phyloP scores from a whole-genome alignment of 2,113 vertebrate species.

The Lophura nycthemera region DNA sequence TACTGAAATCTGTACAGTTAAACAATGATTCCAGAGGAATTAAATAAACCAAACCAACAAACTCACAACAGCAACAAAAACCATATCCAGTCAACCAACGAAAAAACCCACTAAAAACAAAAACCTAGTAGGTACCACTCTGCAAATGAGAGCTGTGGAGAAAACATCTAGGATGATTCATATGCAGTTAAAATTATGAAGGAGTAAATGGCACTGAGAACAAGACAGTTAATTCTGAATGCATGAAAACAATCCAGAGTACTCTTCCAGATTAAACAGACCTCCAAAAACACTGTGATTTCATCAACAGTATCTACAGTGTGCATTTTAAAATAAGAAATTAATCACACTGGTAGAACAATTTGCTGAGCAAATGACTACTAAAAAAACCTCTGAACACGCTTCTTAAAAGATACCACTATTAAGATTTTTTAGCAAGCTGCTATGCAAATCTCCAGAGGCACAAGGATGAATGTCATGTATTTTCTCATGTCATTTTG shows the following conservation, averaged over 20 bases:
- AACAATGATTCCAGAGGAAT: background rate
- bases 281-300: background rate
- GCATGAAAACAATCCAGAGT: background rate
- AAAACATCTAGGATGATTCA: background rate
- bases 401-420: background rate
- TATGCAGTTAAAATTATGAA: background rate
- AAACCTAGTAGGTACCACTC: background rate
- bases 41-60: background rate
- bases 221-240: background rate
- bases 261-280: background rate
- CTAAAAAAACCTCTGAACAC: background rate
- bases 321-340: background rate
- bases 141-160: background rate
- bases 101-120: background rate
- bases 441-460: background rate
- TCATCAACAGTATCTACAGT: background rate
- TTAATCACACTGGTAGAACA: fast-evolving
- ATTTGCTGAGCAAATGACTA: background rate
- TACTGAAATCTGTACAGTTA: background rate
- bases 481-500: background rate
- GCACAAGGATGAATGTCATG: background rate
- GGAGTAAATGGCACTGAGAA: background rate
- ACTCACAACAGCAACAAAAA: background rate
- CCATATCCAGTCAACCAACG: background rate
- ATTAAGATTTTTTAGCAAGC: background rate